These are phyloP conservation scores for Eupithecia inturbata DNA, from an alignment of 2,888 invertebrate genomes.

Conservation along the genomic window DNA sequence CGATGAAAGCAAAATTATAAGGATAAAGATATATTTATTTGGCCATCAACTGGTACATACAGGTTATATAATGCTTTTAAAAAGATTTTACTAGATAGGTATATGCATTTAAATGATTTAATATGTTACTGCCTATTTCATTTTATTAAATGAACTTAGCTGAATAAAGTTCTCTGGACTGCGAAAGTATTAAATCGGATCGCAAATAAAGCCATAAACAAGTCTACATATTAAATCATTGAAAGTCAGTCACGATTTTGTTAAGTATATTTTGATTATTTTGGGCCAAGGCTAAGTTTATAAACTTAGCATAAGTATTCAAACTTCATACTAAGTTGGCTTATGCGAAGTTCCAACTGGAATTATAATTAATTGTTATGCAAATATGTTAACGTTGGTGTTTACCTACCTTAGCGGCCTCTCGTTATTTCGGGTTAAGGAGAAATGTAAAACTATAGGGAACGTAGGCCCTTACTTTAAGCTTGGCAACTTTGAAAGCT, in stretches of 20 bases:
- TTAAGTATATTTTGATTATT: not conserved
- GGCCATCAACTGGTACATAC: too few species aligned
- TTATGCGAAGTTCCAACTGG: not conserved
- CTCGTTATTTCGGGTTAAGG: not conserved
- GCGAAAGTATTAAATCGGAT: not conserved
- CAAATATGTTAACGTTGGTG: slow-evolving; percentile 4
- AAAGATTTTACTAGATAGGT: too few species aligned
- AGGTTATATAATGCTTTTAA: too few species aligned
- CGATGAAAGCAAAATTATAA: too few species aligned
- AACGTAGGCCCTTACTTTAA: too few species aligned
- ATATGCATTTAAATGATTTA: too few species aligned
- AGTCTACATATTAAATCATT: not conserved
- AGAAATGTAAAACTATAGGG: not conserved
- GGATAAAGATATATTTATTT: too few species aligned
- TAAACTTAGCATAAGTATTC: not conserved
- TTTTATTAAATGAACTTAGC: too few species aligned
- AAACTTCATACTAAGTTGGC: slow-evolving; percentile 17
- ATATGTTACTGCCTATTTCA: too few species aligned
- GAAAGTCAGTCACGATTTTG: not conserved
- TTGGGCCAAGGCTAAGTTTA: not conserved
- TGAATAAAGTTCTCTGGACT: too few species aligned
- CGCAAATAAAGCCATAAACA: not conserved
- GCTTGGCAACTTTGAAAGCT: too few species aligned
- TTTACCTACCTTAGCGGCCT: not conserved
- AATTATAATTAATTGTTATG: slow-evolving; percentile 16